phyloP scores from a whole-genome alignment of 2,888 invertebrate species.

The Belgica antarctica region DNA sequence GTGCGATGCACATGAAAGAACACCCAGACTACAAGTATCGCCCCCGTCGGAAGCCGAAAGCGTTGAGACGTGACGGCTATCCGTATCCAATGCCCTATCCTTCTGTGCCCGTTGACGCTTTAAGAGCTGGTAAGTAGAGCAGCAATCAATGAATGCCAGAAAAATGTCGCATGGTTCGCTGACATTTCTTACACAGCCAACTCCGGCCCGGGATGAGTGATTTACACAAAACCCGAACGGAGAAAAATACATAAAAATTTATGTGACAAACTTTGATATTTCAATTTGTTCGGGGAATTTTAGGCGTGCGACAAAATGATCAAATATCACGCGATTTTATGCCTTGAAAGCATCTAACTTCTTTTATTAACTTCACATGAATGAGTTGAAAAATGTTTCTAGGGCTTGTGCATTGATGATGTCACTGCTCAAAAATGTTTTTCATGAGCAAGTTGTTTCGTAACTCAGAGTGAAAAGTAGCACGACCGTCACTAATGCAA shows the following conservation, averaged over 20 bases:
- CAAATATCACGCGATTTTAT: constrained; percentile 20
- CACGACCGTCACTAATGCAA: too few relatives aligned
- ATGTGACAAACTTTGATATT: constrained; percentile 36
- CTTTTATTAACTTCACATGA: neutral
- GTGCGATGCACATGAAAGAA: constrained; percentile 90
- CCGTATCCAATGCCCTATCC: constrained; percentile 91
- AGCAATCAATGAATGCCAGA: constrained; percentile 6
- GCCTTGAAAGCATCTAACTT: neutral
- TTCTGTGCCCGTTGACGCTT: constrained; percentile 84
- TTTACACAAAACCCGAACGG: constrained; percentile 3
- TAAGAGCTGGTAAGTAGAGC: constrained; percentile 73
- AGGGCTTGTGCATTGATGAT: neutral
- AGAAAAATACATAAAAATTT: constrained; percentile 32
- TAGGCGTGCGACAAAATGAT: neutral
- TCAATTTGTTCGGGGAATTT: neutral
- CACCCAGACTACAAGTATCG: constrained; percentile 82
- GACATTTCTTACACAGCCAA: neutral
- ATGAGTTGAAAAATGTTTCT: neutral
- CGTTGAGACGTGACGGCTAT: constrained; percentile 83
- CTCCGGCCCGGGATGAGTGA: constrained; percentile 1
- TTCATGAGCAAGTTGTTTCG: neutral
- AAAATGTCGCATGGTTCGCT: constrained; percentile 11
- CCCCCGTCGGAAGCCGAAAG: constrained; percentile 85
- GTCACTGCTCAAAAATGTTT: constrained; percentile 1
- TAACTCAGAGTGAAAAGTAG: too few relatives aligned